Conservation (phyloP, 2,888 invertebrate genomes). For the Teleogryllus oceanicus region DNA sequence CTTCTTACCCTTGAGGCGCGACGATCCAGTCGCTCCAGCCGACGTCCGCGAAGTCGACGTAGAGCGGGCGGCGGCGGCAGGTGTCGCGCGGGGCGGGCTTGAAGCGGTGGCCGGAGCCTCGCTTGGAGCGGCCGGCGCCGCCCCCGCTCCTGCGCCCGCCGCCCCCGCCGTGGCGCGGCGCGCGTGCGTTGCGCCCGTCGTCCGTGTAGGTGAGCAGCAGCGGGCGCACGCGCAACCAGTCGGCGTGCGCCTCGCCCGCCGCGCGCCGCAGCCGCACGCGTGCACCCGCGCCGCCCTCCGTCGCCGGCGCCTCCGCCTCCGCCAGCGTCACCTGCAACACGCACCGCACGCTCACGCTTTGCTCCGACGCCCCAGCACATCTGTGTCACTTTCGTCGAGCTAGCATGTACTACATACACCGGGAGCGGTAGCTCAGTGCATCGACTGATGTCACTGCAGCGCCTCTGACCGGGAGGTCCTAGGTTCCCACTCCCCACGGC, state of each 20-base stretch:
- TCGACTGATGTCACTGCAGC: too few species aligned
- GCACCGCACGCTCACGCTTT: too few species aligned
- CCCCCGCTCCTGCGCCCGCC: slow-evolving; percentile 47
- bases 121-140: slow-evolving; percentile 51
- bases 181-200: slow-evolving; percentile 57
- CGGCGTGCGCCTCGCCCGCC: slow-evolving; percentile 38
- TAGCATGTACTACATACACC: too few species aligned
- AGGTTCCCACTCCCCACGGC: too few species aligned
- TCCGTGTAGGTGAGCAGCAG: slow-evolving; percentile 83
- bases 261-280: slow-evolving; percentile 29
- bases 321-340: slow-evolving; percentile 32
- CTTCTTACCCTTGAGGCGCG: slow-evolving; percentile 74
- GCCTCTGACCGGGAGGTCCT: too few species aligned
- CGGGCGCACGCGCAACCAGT: slow-evolving; percentile 70
- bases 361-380: too few species aligned
- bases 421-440: too few species aligned
- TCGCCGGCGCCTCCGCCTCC: slow-evolving; percentile 35
- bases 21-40: slow-evolving; percentile 99
- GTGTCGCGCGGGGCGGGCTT: slow-evolving; percentile 55
- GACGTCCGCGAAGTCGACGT: slow-evolving; percentile 93
- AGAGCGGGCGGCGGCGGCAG: slow-evolving; percentile 84
- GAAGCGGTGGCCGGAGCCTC: slow-evolving; percentile 39
- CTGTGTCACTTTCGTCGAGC: too few species aligned
- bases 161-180: slow-evolving; percentile 46
- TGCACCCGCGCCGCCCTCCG: slow-evolving; percentile 32